Percentiles rank a stretch among this genome's conserved stretches.
Evolutionary conservation across 1,140 invertebrate species (phyloP).

Genomic region (Doryteuthis pealeii): DNA sequence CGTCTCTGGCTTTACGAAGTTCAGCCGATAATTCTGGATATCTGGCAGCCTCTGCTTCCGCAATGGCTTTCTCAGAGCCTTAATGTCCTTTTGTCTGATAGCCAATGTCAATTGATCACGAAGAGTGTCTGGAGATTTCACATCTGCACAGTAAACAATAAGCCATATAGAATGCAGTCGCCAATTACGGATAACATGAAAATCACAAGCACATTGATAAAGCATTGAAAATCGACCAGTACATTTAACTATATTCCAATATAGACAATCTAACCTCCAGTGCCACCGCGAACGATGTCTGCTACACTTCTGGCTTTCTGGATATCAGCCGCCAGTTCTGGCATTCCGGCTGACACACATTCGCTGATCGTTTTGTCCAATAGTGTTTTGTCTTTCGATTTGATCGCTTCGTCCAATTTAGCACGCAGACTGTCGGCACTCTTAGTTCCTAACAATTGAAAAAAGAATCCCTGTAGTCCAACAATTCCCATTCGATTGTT

Average conservation of each 20-base stretch:
- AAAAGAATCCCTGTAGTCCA: too few relatives aligned
- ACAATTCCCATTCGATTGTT: too few relatives aligned
- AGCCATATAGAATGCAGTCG: too few relatives aligned
- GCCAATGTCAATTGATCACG: neutral
- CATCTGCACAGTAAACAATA: neutral
- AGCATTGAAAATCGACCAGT: too few relatives aligned
- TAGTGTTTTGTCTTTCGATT: neutral
- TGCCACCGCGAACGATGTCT: neutral
- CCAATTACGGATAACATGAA: too few relatives aligned
- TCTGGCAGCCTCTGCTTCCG: neutral
- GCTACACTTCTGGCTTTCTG: neutral
- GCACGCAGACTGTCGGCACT: neutral
- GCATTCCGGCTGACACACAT: constrained; percentile 3
- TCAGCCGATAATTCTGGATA: constrained; percentile 4
- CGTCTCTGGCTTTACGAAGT: neutral
- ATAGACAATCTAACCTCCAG: neutral
- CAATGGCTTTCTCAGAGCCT: neutral
- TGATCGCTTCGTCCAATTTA: neutral
- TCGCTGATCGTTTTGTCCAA: neutral
- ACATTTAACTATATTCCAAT: too few relatives aligned
- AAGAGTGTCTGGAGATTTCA: neutral
- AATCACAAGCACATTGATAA: too few relatives aligned
- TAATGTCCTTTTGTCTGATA: neutral
- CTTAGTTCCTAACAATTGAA: neutral
- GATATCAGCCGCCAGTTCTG: neutral